Evolutionary conservation across 2,113 vertebrate species (phyloP).

Genomic region (Setophaga kirtlandii): DNA sequence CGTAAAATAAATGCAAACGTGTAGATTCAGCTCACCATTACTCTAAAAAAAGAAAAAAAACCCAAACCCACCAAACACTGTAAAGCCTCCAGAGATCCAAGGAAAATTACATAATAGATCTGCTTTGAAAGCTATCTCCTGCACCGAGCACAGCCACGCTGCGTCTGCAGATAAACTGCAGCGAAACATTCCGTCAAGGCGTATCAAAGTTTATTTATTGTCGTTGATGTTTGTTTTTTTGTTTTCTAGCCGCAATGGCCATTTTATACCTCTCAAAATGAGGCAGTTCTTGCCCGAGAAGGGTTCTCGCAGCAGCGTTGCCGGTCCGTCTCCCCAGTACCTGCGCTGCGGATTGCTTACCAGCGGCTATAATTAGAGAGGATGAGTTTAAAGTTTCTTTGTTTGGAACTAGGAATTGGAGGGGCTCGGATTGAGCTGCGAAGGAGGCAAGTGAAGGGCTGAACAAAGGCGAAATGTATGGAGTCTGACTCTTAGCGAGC

Average conservation of each 20-base stretch:
- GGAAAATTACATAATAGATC: neutral
- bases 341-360: constrained; percentile 50
- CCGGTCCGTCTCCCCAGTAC: constrained; percentile 22
- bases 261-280: neutral
- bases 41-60: neutral
- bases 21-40: neutral
- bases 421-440: constrained; percentile 64
- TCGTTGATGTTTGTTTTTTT: neutral
- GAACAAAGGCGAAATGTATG: constrained; percentile 77
- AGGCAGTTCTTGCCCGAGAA: neutral
- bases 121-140: neutral
- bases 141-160: neutral
- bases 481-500: constrained; percentile 72
- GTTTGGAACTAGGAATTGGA: constrained; percentile 72
- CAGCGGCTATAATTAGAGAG: constrained; percentile 40
- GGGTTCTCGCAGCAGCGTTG: neutral
- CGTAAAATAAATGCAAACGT: neutral
- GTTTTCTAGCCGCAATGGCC: neutral
- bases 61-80: neutral
- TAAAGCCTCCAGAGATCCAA: neutral
- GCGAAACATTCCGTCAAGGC: neutral
- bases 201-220: constrained; percentile 23
- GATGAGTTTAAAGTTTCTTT: constrained; percentile 77
- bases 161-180: constrained; percentile 6
- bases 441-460: constrained; percentile 72